A percentile compares a stretch with the other conserved stretches of the same genome.
phyloP scores from a whole-genome alignment of 2,888 invertebrate species.

The Drosophila anceps region DNA sequence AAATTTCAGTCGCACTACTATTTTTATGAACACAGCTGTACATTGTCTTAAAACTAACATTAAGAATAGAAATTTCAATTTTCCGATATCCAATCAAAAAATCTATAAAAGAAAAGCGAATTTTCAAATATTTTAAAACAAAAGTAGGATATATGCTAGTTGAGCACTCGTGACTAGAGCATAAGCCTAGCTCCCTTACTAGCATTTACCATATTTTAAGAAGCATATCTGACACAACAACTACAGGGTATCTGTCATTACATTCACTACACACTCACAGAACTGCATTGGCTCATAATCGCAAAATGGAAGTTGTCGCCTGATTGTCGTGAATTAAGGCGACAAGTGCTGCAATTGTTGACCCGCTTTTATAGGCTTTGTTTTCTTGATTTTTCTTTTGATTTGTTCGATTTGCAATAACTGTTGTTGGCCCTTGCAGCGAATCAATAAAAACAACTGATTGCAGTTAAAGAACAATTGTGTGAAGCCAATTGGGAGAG shows the following conservation, averaged over 20 bases:
- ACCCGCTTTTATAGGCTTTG: slow-evolving; percentile 28
- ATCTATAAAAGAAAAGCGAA: neutral
- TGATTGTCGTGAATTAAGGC: slow-evolving; percentile 60
- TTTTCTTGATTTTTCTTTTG: slow-evolving; percentile 13
- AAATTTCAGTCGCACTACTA: too few relatives aligned
- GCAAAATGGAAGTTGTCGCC: slow-evolving; percentile 63
- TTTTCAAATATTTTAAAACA: neutral
- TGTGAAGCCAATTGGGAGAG: slow-evolving; percentile 2
- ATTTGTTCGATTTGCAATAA: slow-evolving; percentile 36
- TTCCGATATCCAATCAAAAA: neutral
- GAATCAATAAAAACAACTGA: slow-evolving; percentile 55
- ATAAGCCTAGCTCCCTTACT: neutral
- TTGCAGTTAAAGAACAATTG: slow-evolving; percentile 32
- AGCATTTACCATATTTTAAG: neutral
- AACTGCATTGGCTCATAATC: slow-evolving; percentile 50
- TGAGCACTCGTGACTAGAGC: neutral
- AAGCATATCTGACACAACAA: neutral
- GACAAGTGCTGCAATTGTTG: slow-evolving; percentile 42
- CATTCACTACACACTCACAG: neutral
- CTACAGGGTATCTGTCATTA: neutral
- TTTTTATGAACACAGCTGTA: neutral
- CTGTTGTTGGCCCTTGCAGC: slow-evolving; percentile 21
- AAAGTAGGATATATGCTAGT: neutral
- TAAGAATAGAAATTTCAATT: neutral
- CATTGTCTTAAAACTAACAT: neutral